Evolutionary conservation across 1,140 invertebrate species (phyloP).

Genomic region (Oscheius sp.): DNA sequence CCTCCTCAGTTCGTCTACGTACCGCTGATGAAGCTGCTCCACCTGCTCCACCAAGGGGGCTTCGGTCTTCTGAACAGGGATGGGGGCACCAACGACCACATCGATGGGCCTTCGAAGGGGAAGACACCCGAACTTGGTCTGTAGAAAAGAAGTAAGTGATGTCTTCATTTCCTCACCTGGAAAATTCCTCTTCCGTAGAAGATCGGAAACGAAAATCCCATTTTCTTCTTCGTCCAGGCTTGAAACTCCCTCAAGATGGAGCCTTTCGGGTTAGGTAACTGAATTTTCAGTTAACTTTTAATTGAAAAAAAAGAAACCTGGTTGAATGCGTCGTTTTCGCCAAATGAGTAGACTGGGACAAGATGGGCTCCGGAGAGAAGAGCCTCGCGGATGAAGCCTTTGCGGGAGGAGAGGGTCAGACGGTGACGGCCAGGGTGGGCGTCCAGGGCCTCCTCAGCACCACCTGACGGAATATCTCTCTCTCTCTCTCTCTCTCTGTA

Average conservation of each 20-base stretch:
- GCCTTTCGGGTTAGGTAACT: slow-evolving; percentile 69
- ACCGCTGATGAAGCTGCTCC: slow-evolving; percentile 30
- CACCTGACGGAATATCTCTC: slow-evolving; percentile 53
- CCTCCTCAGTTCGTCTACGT: slow-evolving; percentile 66
- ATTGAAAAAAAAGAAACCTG: slow-evolving; percentile 67
- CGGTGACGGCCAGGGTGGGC: slow-evolving; percentile 59
- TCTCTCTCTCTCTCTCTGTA: no score
- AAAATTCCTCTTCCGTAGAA: slow-evolving; percentile 61
- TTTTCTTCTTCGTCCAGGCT: slow-evolving; percentile 28
- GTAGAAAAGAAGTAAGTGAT: slow-evolving; percentile 67
- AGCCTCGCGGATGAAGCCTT: slow-evolving; percentile 63
- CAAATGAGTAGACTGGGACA: slow-evolving; percentile 75
- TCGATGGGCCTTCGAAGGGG: slow-evolving; percentile 75
- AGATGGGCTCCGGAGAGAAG: slow-evolving; percentile 60
- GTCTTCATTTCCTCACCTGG: slow-evolving; percentile 31
- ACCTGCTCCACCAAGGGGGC: slow-evolving; percentile 29
- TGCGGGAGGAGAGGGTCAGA: slow-evolving; percentile 60
- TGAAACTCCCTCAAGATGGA: slow-evolving; percentile 72
- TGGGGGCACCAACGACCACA: slow-evolving; percentile 66
- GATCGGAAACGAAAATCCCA: slow-evolving; percentile 67
- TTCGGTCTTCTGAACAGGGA: slow-evolving; percentile 24
- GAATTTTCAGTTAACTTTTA: neutral
- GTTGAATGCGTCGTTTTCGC: slow-evolving; percentile 82
- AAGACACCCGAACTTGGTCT: slow-evolving; percentile 80
- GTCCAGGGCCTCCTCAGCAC: slow-evolving; percentile 63